Base-by-base conservation (phyloP, 2,113 vertebrate genomes). In the Lepus americanus region DNA sequence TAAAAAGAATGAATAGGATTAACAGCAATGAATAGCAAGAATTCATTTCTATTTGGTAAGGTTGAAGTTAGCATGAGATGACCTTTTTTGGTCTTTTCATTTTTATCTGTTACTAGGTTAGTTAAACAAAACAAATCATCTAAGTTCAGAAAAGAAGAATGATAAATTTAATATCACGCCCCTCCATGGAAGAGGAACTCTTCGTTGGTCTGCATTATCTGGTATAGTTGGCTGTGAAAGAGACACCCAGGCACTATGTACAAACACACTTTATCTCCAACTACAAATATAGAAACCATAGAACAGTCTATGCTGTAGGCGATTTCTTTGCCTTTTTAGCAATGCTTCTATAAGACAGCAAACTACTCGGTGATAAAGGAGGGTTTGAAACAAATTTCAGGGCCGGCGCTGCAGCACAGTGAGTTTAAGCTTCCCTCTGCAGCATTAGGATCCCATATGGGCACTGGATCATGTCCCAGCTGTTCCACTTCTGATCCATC, bases 51-150 rank as follows among this genome's bases (percentile, higher is more conserved):
- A 67, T 66, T 94, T 77, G 39, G n/a, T 92, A 92, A 96, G 86
- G 31, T 19, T 87, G 23, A 94, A 88, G 22, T 70, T 81, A 88
- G 74, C 59, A 27, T 82, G 39, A 89, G 44, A 88, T 73, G n/a
- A 87, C 90, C 87, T 96, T 93, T 95, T 94, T 92, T 82, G 85
- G 73, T 88, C 81, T 96, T 94, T 94, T 94, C 73, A 76, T 87
- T 92, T 97, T 95, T 94, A 97, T 94, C 92, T 95, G 90, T 95
- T 96, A 94, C 90, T 90, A 96, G 64, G 66, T 29, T 77, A 64
- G 93, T 92, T 95, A 96, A 92, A 95, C 95, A 96, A 94, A 92
- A 27, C 33, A 94, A 97, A 64, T 89, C 4, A 72, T 59, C 78
- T 90, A 90, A 78, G 25, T 78, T 0, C 12, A 95, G 17, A 90